Evolutionary conservation across 2,888 invertebrate species (phyloP), one percentile per base, ranked within the genome.

Genomic region (Glaucopsyche alexis): DNA sequence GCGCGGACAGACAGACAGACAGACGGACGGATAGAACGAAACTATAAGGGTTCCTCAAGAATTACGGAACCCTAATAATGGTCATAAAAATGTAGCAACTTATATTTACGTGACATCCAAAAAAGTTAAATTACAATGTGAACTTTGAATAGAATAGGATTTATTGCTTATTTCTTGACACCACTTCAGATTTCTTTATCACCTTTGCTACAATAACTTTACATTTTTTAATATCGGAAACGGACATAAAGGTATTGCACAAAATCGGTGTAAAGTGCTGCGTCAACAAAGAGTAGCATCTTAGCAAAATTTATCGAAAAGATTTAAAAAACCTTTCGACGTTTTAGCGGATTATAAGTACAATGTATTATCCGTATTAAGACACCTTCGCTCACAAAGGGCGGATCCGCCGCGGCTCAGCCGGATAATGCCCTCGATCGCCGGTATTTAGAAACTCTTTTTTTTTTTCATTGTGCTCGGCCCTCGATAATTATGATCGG

Each of bases 401-500:
- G 81, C 77, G 86, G 86, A 89, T 85, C 90, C 85, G 88, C 85
- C 88, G 83, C 87, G 90, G 90, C 89, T 89, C 91, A 87, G 80
- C 82, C 85, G 85, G 84, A 87, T 87, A 88, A 92, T 89, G 90
- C 91, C 88, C 29, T 87, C 90, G 87, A 87, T 88, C 88, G 89
- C 87, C 89, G 90, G 88, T 91, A 90, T 87, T 89, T 84, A 83
- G 86, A 87, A 89, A 87, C 86, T 11, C 11, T 60, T 55, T 55
- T 19, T 47, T 11, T 9, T 47, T 13, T 29, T 60, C 87, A 89
- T 91, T 90, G 89, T 90, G 80, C 79, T 83, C 87, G 87, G 82
- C 92, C 91, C 92, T 85, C 86, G 88, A 90, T 92, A 92, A 92
- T 93, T 91, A 92, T 92, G 91, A 92, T 93, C 92, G 90, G 91